Conservation (phyloP, 2,888 invertebrate genomes). For the Chrysina gloriosa region DNA sequence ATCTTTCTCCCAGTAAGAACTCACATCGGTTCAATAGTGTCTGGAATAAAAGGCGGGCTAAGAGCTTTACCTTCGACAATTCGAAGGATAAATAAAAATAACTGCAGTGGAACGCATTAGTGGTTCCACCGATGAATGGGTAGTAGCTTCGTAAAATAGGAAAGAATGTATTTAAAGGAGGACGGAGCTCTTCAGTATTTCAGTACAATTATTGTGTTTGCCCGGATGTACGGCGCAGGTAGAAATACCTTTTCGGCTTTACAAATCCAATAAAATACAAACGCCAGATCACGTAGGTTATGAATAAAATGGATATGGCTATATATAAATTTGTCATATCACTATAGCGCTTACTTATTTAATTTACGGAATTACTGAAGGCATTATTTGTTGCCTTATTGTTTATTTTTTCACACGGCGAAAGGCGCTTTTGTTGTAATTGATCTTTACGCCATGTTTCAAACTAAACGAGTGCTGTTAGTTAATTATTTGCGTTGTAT, state of each 20-base stretch:
- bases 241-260: conserved; percentile 43
- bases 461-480: not conserved
- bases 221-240: conserved; percentile 42
- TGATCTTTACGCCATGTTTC: no score
- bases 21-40: conserved; percentile 17
- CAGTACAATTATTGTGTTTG: conserved; percentile 38
- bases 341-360: no score
- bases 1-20: not conserved
- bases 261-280: conserved; percentile 40
- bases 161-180: conserved; percentile 27
- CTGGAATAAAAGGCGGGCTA: conserved; percentile 5
- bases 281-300: conserved; percentile 37
- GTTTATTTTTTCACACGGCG: no score
- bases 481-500: not conserved
- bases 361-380: no score
- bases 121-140: conserved; percentile 39
- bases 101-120: conserved; percentile 37
- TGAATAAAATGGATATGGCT: conserved; percentile 28
- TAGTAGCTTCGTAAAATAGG: conserved; percentile 24
- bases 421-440: no score
- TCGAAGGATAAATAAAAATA: conserved; percentile 39
- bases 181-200: conserved; percentile 24
- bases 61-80: conserved; percentile 27
- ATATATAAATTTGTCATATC: conserved; percentile 33
- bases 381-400: no score